Base-by-base conservation (phyloP, 2,113 vertebrate species). In the Peromyscus polionotus region DNA sequence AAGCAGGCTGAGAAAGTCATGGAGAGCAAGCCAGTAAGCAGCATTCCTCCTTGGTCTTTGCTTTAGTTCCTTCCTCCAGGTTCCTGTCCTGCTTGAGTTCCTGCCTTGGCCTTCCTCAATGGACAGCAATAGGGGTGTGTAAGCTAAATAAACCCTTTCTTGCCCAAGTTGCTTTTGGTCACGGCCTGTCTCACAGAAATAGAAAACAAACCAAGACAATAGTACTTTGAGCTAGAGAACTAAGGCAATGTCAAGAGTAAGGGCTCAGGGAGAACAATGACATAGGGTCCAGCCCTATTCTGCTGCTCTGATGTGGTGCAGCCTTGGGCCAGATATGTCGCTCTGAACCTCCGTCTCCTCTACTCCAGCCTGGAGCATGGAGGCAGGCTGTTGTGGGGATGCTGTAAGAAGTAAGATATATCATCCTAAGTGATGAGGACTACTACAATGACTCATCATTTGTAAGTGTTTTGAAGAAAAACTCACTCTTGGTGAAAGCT, bases 281-380 rank as follows among this genome's bases (percentile, higher is more conserved):
- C 12, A 54, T 24, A 48, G 24, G 45, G 13, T 75, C 33, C 2
- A 28, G 57, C 68, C 42, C 45, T 4, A 4, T 39, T 81, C 68
- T 2, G 31, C 33, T 79, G 24, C 75, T 85, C 67, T 26, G 14
- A 31, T 31, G 5, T 0, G 16, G 42, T 39, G 0, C 70, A 57
- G 57, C 42, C 83, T 88, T 48, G 31, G 42, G 16, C 12, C 20
- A 63, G 75, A 24, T 4, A 20, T 33, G 28, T 70, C 77, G 13
- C 72, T 75, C 36, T 42, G 87, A n/a, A 36, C 51, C 72, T 70
- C 59, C 17, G 0, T 45, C 42, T 85, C 33, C 57, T 85, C 1
- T 1, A 39, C 57, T 31, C 26, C 1, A 59, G 0, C 48, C 70
- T n/a, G 45, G 39, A 36, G 0, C 4, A 0, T 33, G 61, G 76